Conservation (phyloP, 2,888 invertebrate genomes). For the Tuta absoluta region DNA sequence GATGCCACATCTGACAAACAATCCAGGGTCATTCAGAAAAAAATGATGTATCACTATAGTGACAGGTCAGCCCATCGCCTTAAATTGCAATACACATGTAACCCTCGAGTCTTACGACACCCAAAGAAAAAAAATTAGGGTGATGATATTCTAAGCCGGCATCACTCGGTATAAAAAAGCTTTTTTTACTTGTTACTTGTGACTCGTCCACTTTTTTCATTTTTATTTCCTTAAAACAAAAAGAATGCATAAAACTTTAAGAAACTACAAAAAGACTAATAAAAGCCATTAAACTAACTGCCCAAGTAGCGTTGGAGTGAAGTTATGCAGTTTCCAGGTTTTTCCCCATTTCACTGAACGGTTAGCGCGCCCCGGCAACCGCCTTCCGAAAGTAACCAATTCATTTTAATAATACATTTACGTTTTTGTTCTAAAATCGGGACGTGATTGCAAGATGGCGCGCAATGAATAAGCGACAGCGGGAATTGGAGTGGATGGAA, state of each 20-base stretch:
- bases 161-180: no score
- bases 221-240: background rate
- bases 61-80: no score
- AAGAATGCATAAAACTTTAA: background rate
- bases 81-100: no score
- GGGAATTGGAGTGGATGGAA: background rate
- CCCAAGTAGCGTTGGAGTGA: constrained; percentile 11
- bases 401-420: constrained; percentile 63
- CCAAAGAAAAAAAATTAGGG: no score
- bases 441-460: constrained; percentile 41
- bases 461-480: constrained; percentile 28
- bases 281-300: constrained; percentile 12
- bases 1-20: no score
- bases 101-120: no score
- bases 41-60: no score
- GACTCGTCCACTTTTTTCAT: no score
- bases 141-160: no score
- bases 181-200: no score
- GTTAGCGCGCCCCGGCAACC: constrained; percentile 34
- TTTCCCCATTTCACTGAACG: constrained; percentile 2
- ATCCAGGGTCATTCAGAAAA: no score
- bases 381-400: constrained; percentile 55
- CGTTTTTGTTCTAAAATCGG: constrained; percentile 53
- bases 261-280: background rate
- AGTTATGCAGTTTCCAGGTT: constrained; percentile 6